A percentile compares a stretch with the other conserved stretches of the same genome.
These are phyloP conservation scores for Astropecten irregularis DNA, from an alignment of 53 echinoderm and acorn worm genomes.

Conservation along the genomic window DNA sequence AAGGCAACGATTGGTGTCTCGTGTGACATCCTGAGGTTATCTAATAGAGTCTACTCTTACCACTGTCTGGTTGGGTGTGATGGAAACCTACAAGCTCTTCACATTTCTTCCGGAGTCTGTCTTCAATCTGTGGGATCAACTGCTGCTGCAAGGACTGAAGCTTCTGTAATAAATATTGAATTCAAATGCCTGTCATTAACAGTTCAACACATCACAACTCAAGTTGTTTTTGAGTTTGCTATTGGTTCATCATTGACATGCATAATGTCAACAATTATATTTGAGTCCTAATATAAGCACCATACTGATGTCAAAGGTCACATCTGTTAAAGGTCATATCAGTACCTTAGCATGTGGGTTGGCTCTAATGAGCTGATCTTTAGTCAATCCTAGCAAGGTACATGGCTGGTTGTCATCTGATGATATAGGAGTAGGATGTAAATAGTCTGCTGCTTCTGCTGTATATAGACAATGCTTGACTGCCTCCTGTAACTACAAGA, in stretches of 20 bases:
- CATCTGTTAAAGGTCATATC: too few species aligned
- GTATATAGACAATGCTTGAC: slow-evolving; percentile 77
- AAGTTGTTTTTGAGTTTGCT: too few species aligned
- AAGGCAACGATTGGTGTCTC: too few species aligned
- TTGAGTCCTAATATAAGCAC: too few species aligned
- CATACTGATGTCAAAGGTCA: too few species aligned
- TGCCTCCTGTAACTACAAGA: slow-evolving; percentile 75
- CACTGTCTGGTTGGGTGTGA: slow-evolving; percentile 55
- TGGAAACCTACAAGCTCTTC: slow-evolving; percentile 78
- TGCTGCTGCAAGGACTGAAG: slow-evolving; percentile 81
- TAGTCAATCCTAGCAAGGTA: slow-evolving; percentile 76
- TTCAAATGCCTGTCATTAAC: too few species aligned
- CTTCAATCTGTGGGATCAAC: slow-evolving; percentile 83
- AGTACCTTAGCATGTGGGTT: slow-evolving; percentile 61
- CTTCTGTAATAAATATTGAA: slow-evolving; percentile 43
- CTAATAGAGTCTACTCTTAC: too few species aligned
- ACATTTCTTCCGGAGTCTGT: slow-evolving; percentile 79
- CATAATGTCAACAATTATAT: too few species aligned
- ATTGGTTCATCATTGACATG: too few species aligned
- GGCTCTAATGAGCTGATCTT: slow-evolving; percentile 62
- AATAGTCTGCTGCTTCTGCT: slow-evolving; percentile 85
- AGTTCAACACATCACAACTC: too few species aligned
- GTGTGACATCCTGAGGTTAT: too few species aligned
- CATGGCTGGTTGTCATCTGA: slow-evolving; percentile 24
- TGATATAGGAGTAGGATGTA: slow-evolving; percentile 39